Evolutionary conservation across 2,888 invertebrate genomes (phyloP).

Genomic region (Callimorpha dominula): DNA sequence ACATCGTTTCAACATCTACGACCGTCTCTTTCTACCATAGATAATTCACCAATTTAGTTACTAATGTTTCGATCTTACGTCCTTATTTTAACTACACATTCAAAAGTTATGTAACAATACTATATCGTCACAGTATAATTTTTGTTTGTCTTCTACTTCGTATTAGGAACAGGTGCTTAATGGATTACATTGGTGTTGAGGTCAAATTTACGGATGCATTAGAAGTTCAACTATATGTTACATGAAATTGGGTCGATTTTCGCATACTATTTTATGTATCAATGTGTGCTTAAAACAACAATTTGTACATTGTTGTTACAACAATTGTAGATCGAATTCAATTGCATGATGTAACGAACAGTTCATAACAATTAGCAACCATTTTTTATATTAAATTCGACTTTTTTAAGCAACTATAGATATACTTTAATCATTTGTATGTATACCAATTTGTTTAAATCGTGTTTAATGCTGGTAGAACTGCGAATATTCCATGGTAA

Average conservation of each 20-base stretch:
- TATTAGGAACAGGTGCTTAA: conserved; percentile 4
- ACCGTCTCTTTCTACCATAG: not conserved
- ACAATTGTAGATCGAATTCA: not conserved
- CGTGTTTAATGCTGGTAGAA: not conserved
- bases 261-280: not conserved
- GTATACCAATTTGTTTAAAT: not conserved
- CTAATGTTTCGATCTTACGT: not conserved
- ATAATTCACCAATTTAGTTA: conserved; percentile 4
- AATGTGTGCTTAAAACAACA: not conserved
- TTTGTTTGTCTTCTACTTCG: conserved; percentile 8
- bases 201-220: not conserved
- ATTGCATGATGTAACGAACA: not conserved
- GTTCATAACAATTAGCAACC: not conserved
- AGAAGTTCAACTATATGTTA: not conserved
- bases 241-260: not conserved
- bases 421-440: not conserved
- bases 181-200: conserved; percentile 3
- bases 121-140: conserved; percentile 11
- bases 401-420: not conserved
- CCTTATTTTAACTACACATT: conserved; percentile 4
- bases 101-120: conserved; percentile 22
- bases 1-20: not conserved
- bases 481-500: too few species aligned
- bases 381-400: not conserved
- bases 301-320: too few species aligned